A percentile compares a stretch with the other conserved stretches of the same genome.
Conservation (phyloP, 2,113 vertebrate genomes). For the Carassius auratus region DNA sequence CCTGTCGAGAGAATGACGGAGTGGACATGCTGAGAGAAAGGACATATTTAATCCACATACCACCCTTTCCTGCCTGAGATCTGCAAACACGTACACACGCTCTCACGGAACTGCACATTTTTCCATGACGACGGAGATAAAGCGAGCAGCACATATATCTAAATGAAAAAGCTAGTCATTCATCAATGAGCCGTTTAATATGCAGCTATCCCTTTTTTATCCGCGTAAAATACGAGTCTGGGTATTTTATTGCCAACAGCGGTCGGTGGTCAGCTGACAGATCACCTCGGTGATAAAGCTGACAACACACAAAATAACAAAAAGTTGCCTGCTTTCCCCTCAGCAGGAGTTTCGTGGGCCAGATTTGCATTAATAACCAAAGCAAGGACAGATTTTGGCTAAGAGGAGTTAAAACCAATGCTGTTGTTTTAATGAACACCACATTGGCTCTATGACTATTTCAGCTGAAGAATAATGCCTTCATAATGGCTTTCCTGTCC, state of each 20-base stretch:
- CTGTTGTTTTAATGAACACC: slow-evolving; percentile 22
- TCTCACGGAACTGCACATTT: neutral
- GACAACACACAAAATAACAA: slow-evolving; percentile 20
- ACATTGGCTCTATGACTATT: neutral
- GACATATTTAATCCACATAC: slow-evolving; percentile 46
- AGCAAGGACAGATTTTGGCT: slow-evolving; percentile 20
- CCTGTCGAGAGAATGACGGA: slow-evolving; percentile 55
- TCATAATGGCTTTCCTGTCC: slow-evolving; percentile 18
- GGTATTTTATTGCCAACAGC: neutral
- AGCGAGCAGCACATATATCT: neutral
- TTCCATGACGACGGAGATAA: neutral
- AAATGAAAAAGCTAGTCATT: slow-evolving; percentile 9
- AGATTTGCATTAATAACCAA: slow-evolving; percentile 36
- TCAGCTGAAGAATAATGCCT: slow-evolving; percentile 29
- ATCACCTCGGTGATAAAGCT: slow-evolving; percentile 16
- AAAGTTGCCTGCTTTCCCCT: slow-evolving; percentile 3
- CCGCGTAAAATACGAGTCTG: neutral
- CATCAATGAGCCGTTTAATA: slow-evolving; percentile 22
- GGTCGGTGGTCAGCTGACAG: slow-evolving; percentile 26
- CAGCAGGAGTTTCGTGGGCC: neutral
- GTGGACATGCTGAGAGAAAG: slow-evolving; percentile 21
- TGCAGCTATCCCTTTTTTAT: slow-evolving; percentile 8
- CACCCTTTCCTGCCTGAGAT: slow-evolving; percentile 21
- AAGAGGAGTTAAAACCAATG: slow-evolving; percentile 17
- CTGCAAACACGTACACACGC: neutral